Base-by-base conservation (phyloP, 2,797 vertebrate species). In the Bryconaethiops microstoma region DNA sequence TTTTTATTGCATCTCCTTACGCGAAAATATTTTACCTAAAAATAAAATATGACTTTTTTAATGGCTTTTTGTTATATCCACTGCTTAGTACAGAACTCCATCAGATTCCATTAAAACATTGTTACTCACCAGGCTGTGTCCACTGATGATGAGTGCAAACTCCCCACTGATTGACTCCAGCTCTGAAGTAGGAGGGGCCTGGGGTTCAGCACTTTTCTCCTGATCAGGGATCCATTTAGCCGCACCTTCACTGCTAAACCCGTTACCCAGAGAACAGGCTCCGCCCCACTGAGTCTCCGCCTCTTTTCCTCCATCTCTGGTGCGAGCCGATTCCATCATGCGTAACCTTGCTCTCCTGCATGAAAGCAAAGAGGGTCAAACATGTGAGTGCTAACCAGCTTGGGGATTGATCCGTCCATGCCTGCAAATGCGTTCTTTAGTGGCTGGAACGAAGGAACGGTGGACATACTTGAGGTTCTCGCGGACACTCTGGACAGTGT, bases 161-260 rank as follows among this genome's bases (percentile, higher is more conserved):
- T 99, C 97, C 35, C 96, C 96, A 0, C 95, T 92, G 4, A 98
- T 91, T n/a, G 94, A 95, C 82, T 99, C 97, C 89, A 97, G 91
- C 86, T 95, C 90, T 0, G 92, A 94, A 0, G 91, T 82, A 65
- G 89, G 76, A 25, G 85, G 85, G 1, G 78, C 89, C 80, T 76
- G 69, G 13, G 74, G 25, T 45, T 80, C 59, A 10, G 55, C 25
- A 39, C 76, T 2, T 72, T 86, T 83, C 0, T 91, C 92, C 85
- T 92, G 91, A 77, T 91, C 89, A 65, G 90, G 91, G 71, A 62
- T 74, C 52, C 81, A 82, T 23, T 78, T 78, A 54, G 78, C 55
- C 57, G 64, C 68, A 23, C 64, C 59, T 9, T 21, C 70, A 7
- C 6, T 93, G 77, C 75, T 88, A 64, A 86, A 86, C 1, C 91